These are phyloP conservation scores for Lithosia quadra DNA, from an alignment of 2,888 invertebrate genomes.

Conservation along the genomic window DNA sequence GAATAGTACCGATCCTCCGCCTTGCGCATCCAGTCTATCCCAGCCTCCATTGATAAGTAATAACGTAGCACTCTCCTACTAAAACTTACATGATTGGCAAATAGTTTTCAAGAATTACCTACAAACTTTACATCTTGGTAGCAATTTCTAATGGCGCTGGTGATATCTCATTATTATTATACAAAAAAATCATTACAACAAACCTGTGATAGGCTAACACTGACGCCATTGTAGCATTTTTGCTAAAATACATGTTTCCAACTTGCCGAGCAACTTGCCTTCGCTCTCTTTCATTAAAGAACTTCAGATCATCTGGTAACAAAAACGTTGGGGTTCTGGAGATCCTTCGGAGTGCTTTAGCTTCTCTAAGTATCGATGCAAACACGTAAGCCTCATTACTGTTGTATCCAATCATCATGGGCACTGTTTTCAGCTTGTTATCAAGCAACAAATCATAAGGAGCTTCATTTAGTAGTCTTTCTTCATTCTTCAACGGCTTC, in stretches of 20 bases:
- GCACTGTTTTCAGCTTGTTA: constrained; percentile 60
- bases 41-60: too few relatives aligned
- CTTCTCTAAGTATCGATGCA: constrained; percentile 61
- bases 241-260: constrained; percentile 70
- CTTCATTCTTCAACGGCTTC: constrained; percentile 67
- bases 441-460: constrained; percentile 65
- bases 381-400: constrained; percentile 78
- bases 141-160: not conserved
- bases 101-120: too few relatives aligned
- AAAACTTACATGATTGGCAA: too few relatives aligned
- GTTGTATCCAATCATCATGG: constrained; percentile 76
- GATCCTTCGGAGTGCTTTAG: constrained; percentile 55
- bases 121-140: too few relatives aligned
- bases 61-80: not conserved
- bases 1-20: too few relatives aligned
- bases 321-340: constrained; percentile 56
- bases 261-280: constrained; percentile 62
- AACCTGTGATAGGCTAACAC: constrained; percentile 75
- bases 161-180: not conserved
- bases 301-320: constrained; percentile 72
- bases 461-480: constrained; percentile 65
- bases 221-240: constrained; percentile 60
- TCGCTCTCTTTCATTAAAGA: constrained; percentile 64
- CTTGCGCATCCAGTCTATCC: too few relatives aligned
- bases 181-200: not conserved